Evolutionary conservation across 1,140 invertebrate species (phyloP), one percentile per base, ranked within the genome.

Genomic region (Sycobia sp.): DNA sequence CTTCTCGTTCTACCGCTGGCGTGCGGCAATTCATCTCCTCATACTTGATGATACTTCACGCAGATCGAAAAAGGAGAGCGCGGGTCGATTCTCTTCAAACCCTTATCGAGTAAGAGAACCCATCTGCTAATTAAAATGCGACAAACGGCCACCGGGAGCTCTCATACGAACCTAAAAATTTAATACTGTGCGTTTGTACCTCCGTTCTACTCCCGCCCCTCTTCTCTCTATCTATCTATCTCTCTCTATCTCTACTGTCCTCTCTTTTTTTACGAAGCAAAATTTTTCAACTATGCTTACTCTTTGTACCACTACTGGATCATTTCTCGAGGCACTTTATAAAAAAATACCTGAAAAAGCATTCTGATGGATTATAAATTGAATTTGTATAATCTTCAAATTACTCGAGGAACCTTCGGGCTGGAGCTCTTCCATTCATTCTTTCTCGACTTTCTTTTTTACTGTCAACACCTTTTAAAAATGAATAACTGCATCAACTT

Each of bases 91-190:
- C 41, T 46, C 36, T 65, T 54, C 51, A 59, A 58, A 38, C 55
- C 34, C 54, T 54, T 58, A 58, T 51, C 34, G 47, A 54, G 56
- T 39, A 53, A 51, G 38, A 9, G 41, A 13, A 58, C 59, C 55
- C 62, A 65, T 65, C 55, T 65, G 62, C 46, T 65, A 65, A 65
- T 65, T 58, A 65, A 65, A 65, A 65, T 65, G 54, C 55, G 38
- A 58, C 49, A 63, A 63, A 57, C 34, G 38, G n/a, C 51, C 27
- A n/a, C n/a, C n/a, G n/a, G n/a, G 34, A 18, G 50, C 44, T 49
- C 58, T 53, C 39, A 58, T 58, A 59, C 55, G 36, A 43, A 65
- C 59, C 9, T 46, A 46, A 58, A n/a, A 65, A 65, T 65, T 58
- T 59, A 58, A 65, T 53, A 65, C 38, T 34, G 4, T n/a, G 29